Evolutionary conservation across 2,113 vertebrate species (phyloP).

Genomic region (Tachysurus vachellii): DNA sequence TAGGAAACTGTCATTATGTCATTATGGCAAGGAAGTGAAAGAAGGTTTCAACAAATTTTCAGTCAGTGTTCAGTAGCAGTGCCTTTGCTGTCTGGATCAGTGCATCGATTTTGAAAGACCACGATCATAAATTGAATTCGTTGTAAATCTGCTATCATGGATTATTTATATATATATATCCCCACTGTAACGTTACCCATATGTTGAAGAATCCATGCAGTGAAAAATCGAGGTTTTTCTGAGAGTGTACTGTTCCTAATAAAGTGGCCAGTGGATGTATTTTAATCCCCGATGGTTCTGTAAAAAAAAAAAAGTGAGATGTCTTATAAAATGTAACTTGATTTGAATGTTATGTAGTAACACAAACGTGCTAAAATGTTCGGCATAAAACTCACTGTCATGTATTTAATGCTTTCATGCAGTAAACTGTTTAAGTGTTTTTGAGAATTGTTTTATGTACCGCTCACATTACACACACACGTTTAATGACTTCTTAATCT

Average conservation of each 20-base stretch:
- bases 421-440: constrained; percentile 43
- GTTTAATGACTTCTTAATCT: neutral
- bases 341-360: neutral
- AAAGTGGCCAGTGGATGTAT: neutral
- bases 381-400: constrained; percentile 7
- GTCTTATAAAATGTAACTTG: neutral
- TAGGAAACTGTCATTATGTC: neutral
- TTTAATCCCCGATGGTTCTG: neutral
- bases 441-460: neutral
- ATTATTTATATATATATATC: neutral
- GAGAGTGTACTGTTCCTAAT: neutral
- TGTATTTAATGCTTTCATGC: constrained; percentile 33
- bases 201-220: neutral
- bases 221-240: neutral
- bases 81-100: neutral
- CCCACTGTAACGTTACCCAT: neutral
- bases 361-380: constrained; percentile 27
- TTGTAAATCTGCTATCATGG: neutral
- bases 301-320: neutral
- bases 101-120: neutral
- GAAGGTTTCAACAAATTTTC: neutral
- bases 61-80: neutral
- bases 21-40: neutral
- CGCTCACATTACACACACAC: neutral
- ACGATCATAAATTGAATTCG: neutral